phyloP scores from a whole-genome alignment of 2,113 vertebrate genomes.

The Amphilophus citrinellus region DNA sequence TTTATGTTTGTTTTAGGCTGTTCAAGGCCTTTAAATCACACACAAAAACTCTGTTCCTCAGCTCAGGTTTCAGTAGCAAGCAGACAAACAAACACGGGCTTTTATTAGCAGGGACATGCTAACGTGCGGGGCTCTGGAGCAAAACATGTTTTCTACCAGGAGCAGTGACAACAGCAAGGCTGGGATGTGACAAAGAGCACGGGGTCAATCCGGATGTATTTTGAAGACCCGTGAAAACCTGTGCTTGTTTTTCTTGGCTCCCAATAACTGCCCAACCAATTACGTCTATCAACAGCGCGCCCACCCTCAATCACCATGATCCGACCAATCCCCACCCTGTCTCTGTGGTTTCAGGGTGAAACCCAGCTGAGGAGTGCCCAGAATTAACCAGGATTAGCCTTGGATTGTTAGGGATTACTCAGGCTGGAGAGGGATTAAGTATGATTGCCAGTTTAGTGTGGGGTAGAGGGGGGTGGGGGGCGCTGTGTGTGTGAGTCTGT shows the following conservation, averaged over 20 bases:
- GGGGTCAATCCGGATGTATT: slow-evolving; percentile 60
- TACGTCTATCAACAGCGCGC: slow-evolving; percentile 44
- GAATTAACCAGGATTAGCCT: slow-evolving; percentile 83
- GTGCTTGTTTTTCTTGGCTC: slow-evolving; percentile 70
- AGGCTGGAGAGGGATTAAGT: slow-evolving; percentile 79
- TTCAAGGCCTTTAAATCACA: slow-evolving; percentile 7
- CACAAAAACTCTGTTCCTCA: background rate
- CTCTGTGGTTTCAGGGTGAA: slow-evolving; percentile 75
- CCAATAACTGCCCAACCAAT: slow-evolving; percentile 61
- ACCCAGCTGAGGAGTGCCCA: slow-evolving; percentile 76
- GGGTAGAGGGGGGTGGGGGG: background rate
- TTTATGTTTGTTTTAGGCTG: slow-evolving; percentile 14
- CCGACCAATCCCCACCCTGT: slow-evolving; percentile 76
- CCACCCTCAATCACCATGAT: slow-evolving; percentile 67
- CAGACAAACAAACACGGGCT: background rate
- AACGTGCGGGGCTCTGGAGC: background rate
- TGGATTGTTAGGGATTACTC: slow-evolving; percentile 80
- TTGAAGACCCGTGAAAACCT: slow-evolving; percentile 62
- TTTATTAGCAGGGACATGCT: background rate
- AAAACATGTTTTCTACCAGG: slow-evolving; percentile 72
- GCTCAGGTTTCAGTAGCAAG: background rate
- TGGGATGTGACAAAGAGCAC: slow-evolving; percentile 27
- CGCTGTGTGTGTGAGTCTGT: background rate
- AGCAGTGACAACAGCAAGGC: slow-evolving; percentile 17
- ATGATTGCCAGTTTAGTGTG: slow-evolving; percentile 79